Percentiles rank a stretch among this genome's conserved stretches.
These are phyloP conservation scores for Neolamprologus variostigma DNA, from an alignment of 2,113 vertebrate species.

Conservation along the genomic window DNA sequence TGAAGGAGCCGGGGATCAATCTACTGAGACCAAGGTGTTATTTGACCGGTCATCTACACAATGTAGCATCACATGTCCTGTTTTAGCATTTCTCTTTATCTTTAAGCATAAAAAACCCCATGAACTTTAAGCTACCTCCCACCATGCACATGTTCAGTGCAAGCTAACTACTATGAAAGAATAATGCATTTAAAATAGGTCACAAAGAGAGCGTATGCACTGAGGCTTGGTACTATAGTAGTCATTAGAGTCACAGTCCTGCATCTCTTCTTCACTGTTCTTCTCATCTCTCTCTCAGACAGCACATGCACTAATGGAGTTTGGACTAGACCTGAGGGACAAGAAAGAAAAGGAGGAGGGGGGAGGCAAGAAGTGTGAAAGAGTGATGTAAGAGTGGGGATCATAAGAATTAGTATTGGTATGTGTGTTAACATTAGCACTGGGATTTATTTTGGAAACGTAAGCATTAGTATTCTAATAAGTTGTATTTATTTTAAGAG, in stretches of 20 bases:
- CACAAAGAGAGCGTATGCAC: not conserved
- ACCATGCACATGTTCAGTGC: not conserved
- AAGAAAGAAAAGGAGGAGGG: not conserved
- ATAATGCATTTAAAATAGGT: not conserved
- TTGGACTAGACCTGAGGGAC: constrained; percentile 40
- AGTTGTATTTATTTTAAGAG: constrained; percentile 20
- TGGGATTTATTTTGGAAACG: constrained; percentile 12
- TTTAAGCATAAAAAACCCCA: not conserved
- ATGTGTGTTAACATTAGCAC: not conserved
- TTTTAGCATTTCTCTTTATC: not conserved
- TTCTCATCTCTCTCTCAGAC: constrained; percentile 2
- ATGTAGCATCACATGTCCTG: not conserved
- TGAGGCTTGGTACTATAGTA: constrained; percentile 6
- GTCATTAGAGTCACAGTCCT: constrained; percentile 43
- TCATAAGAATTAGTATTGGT: constrained; percentile 11
- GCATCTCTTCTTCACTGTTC: constrained; percentile 18
- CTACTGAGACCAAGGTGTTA: not conserved
- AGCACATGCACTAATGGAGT: constrained; percentile 31
- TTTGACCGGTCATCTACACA: not conserved
- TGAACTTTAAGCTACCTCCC: not conserved
- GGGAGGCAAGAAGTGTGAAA: not conserved
- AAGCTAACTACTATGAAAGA: not conserved
- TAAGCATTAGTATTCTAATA: constrained; percentile 18
- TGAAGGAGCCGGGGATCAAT: not conserved
- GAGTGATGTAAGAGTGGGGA: not conserved